Conservation (phyloP, 2,888 invertebrate genomes). For the Hypomecis atomaria region DNA sequence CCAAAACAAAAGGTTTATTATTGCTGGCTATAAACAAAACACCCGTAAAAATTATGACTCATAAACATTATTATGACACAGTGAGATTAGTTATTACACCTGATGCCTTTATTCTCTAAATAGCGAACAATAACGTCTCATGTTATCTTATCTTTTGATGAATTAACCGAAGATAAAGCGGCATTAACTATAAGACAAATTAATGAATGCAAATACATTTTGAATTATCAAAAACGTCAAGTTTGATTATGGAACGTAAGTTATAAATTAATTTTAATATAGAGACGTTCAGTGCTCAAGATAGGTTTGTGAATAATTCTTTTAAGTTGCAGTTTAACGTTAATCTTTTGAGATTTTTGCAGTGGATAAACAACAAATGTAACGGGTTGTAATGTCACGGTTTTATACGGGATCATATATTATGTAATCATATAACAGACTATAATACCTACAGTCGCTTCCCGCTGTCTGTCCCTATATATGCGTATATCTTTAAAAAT, state of each 20-base stretch:
- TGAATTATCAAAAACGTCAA: neutral
- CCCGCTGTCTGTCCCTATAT: too few species aligned
- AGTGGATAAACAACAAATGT: too few species aligned
- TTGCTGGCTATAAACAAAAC: conserved; percentile 37
- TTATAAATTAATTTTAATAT: too few species aligned
- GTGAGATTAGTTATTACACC: conserved; percentile 31
- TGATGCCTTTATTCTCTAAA: conserved; percentile 24
- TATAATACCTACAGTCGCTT: too few species aligned
- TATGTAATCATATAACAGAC: too few species aligned
- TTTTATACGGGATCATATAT: too few species aligned
- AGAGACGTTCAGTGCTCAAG: too few species aligned
- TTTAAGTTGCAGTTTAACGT: too few species aligned
- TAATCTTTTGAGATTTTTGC: too few species aligned
- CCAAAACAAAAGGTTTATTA: conserved; percentile 49
- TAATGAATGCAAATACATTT: neutral
- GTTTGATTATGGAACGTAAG: neutral
- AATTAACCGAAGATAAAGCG: conserved; percentile 4
- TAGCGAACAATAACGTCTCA: conserved; percentile 8
- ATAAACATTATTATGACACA: conserved; percentile 32
- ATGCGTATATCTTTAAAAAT: too few species aligned
- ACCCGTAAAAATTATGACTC: conserved; percentile 34
- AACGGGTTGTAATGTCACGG: too few species aligned
- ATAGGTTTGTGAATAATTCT: too few species aligned
- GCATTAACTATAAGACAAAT: neutral
- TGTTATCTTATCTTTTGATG: conserved; percentile 16